Evolutionary conservation across 2,888 invertebrate species (phyloP).

Genomic region (Scaptomyza flava): DNA sequence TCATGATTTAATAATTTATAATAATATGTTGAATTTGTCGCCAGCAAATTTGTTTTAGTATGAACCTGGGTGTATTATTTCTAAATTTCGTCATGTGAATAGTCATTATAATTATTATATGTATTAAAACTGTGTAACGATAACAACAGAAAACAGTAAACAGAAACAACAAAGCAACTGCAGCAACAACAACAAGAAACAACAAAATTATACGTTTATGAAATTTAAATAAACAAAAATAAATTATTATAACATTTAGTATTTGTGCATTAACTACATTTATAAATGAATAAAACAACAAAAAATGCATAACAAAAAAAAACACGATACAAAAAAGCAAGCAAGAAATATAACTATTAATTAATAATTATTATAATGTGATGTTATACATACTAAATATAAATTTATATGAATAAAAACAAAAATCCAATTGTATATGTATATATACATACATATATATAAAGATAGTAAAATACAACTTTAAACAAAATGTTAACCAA

Average conservation of each 20-base stretch:
- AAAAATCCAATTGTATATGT: constrained; percentile 27
- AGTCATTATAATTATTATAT: constrained; percentile 73
- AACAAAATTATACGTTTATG: constrained; percentile 48
- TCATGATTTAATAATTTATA: constrained; percentile 22
- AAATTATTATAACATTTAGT: constrained; percentile 74
- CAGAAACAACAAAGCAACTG: constrained; percentile 3
- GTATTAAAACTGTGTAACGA: constrained; percentile 24
- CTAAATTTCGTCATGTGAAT: constrained; percentile 58
- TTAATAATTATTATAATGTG: constrained; percentile 82
- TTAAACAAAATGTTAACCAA: constrained; percentile 68
- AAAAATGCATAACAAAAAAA: constrained; percentile 23
- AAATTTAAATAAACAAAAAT: constrained; percentile 40
- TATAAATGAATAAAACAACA: constrained; percentile 38
- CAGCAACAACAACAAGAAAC: constrained; percentile 10
- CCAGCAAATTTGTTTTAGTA: too few species aligned
- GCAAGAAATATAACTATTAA: constrained; percentile 61
- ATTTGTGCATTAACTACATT: constrained; percentile 65
- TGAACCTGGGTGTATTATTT: constrained; percentile 7
- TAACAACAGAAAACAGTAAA: constrained; percentile 3
- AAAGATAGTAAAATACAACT: constrained; percentile 40
- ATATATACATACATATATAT: constrained; percentile 32
- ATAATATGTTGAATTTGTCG: neutral
- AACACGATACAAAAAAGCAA: constrained; percentile 9
- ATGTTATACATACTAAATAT: constrained; percentile 74
- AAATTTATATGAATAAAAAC: constrained; percentile 35